phyloP scores from a whole-genome alignment of 1,140 invertebrate species.

The Cyphomyrmex costatus region DNA sequence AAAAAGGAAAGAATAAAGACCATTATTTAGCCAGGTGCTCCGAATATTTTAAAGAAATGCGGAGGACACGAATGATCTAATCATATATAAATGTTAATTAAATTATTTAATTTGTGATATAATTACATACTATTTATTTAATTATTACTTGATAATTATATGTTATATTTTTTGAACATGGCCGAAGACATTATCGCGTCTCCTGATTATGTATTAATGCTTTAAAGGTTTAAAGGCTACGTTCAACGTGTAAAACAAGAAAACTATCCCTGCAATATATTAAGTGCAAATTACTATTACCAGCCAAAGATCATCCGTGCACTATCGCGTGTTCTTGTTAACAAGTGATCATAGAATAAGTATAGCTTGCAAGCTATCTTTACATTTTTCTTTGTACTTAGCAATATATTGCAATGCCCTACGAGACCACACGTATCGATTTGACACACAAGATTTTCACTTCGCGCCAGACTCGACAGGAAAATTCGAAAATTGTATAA shows the following conservation, averaged over 20 bases:
- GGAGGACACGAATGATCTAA: no score
- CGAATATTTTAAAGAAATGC: no score
- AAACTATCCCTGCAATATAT: not conserved
- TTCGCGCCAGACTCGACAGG: slow-evolving; percentile 1
- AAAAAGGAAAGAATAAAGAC: no score
- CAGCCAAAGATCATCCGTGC: not conserved
- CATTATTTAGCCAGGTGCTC: no score
- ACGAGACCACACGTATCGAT: not conserved
- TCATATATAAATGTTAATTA: no score
- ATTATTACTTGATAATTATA: slow-evolving; percentile 5
- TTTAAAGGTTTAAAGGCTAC: not conserved
- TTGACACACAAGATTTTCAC: slow-evolving; percentile 31
- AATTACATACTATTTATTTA: not conserved
- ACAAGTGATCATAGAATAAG: slow-evolving; percentile 11
- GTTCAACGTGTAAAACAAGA: not conserved
- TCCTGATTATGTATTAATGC: not conserved
- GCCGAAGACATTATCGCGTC: no score
- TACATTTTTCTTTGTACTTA: not conserved
- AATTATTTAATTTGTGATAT: no score
- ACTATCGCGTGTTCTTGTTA: not conserved
- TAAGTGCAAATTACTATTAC: not conserved
- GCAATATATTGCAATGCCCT: not conserved
- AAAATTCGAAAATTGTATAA: slow-evolving; percentile 58
- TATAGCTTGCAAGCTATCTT: slow-evolving; percentile 13
- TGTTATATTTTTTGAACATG: no score